Conservation (phyloP, 2,113 vertebrate genomes). For the Anarrhichthys ocellatus region DNA sequence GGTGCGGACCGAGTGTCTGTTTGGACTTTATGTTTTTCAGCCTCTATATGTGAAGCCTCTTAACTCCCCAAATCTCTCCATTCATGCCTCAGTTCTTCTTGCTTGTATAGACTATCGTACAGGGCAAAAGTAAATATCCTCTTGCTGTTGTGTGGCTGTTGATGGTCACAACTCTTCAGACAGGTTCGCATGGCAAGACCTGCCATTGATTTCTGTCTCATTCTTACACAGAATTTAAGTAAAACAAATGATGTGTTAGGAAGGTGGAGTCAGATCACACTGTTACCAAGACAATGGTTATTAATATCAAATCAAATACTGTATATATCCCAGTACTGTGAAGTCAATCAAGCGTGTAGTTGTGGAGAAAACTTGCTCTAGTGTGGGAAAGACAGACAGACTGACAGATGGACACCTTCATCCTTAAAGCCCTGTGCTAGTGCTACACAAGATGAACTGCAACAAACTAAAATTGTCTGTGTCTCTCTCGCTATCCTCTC, state of each 20-base stretch:
- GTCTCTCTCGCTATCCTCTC: background rate
- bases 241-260: background rate
- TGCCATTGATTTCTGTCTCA: background rate
- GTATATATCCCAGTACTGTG: background rate
- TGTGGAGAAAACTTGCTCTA: background rate
- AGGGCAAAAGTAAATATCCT: background rate
- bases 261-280: background rate
- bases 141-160: background rate
- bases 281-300: background rate
- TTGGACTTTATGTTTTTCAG: background rate
- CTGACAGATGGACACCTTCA: background rate
- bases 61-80: constrained; percentile 4
- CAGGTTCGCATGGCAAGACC: background rate
- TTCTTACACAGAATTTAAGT: background rate
- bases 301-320: background rate
- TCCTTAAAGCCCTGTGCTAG: background rate
- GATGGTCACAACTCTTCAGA: background rate
- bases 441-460: background rate
- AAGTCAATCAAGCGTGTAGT: background rate
- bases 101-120: background rate
- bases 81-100: constrained; percentile 1
- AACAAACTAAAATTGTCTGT: background rate
- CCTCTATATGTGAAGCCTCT: constrained; percentile 5
- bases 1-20: background rate
- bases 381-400: background rate